phyloP scores from a whole-genome alignment of 1,140 invertebrate genomes.

The Drosophila azteca region DNA sequence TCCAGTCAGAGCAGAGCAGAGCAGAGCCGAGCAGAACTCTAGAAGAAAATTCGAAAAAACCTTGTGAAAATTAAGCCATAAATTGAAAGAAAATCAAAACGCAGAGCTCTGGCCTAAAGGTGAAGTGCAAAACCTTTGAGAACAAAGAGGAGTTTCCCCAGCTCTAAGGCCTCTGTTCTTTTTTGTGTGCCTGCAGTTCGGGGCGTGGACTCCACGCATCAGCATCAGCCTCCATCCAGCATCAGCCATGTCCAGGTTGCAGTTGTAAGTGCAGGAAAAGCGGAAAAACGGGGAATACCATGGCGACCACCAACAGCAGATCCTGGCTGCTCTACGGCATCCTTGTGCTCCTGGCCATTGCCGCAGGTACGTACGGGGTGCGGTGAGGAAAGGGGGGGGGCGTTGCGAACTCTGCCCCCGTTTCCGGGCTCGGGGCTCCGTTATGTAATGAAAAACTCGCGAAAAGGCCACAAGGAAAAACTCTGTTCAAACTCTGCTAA shows the following conservation, averaged over 20 bases:
- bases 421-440: slow-evolving; percentile 15
- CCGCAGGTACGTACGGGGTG: slow-evolving; percentile 65
- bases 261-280: slow-evolving; percentile 33
- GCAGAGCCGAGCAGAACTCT: slow-evolving; percentile 35
- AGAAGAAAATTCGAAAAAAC: slow-evolving; percentile 35
- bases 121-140: slow-evolving; percentile 26
- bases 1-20: slow-evolving; percentile 51
- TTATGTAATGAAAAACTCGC: slow-evolving; percentile 57
- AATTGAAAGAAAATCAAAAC: slow-evolving; percentile 26
- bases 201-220: slow-evolving; percentile 45
- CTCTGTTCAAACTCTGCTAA: slow-evolving; percentile 46
- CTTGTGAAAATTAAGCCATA: slow-evolving; percentile 37
- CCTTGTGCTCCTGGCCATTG: slow-evolving; percentile 57
- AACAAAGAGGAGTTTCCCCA: neutral
- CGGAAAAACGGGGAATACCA: slow-evolving; percentile 29
- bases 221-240: slow-evolving; percentile 8
- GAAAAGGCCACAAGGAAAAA: slow-evolving; percentile 4
- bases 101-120: slow-evolving; percentile 12
- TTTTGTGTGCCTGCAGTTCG: slow-evolving; percentile 44
- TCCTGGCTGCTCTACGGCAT: slow-evolving; percentile 57
- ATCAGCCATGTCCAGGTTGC: slow-evolving; percentile 30
- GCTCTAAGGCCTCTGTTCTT: slow-evolving; percentile 5
- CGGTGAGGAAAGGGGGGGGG: slow-evolving; percentile 6
- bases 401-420: slow-evolving; percentile 7
- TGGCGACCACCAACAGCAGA: slow-evolving; percentile 50